Conservation (phyloP, 2,888 invertebrate genomes). For the Eupeodes luniger region DNA sequence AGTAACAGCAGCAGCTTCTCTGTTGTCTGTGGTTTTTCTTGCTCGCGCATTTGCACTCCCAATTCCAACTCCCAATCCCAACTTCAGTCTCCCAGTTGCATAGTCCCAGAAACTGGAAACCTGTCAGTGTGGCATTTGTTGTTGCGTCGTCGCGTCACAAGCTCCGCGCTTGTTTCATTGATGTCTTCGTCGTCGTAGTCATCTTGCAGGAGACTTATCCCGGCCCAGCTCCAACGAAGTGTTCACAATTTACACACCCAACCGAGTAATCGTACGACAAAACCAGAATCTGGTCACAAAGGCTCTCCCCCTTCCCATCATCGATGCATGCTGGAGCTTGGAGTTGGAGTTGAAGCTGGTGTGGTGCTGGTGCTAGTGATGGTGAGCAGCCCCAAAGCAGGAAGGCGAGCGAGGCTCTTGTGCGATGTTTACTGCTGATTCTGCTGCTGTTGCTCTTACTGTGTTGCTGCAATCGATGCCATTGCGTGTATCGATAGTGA, state of each 20-base stretch:
- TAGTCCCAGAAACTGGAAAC: slow-evolving; percentile 60
- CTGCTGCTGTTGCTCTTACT: slow-evolving; percentile 49
- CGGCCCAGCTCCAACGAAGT: slow-evolving; percentile 62
- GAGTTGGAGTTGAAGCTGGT: too few relatives aligned
- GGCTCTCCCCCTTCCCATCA: background rate
- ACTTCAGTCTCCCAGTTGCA: background rate
- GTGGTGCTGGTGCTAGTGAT: background rate
- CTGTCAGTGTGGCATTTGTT: slow-evolving; percentile 74
- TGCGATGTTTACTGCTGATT: slow-evolving; percentile 64
- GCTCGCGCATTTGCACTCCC: slow-evolving; percentile 52
- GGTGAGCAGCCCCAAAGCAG: slow-evolving; percentile 43
- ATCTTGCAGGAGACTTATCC: slow-evolving; percentile 39
- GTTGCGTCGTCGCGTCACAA: slow-evolving; percentile 71
- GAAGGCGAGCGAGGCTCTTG: slow-evolving; percentile 60
- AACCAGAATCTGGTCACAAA: slow-evolving; percentile 73
- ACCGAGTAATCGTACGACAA: slow-evolving; percentile 72
- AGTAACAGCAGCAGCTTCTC: slow-evolving; percentile 44
- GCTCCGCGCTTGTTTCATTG: slow-evolving; percentile 69
- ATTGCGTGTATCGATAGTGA: slow-evolving; percentile 75
- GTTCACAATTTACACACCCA: slow-evolving; percentile 75
- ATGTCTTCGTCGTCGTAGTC: slow-evolving; percentile 58
- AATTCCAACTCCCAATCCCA: background rate
- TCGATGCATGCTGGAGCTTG: too few relatives aligned
- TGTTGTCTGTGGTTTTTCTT: slow-evolving; percentile 66
- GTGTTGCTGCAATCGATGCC: slow-evolving; percentile 70